A percentile compares a stretch with the other conserved stretches of the same genome.
phyloP scores from a whole-genome alignment of 92 coral and sea anemone genomes.

The Epizoanthus rinbou region DNA sequence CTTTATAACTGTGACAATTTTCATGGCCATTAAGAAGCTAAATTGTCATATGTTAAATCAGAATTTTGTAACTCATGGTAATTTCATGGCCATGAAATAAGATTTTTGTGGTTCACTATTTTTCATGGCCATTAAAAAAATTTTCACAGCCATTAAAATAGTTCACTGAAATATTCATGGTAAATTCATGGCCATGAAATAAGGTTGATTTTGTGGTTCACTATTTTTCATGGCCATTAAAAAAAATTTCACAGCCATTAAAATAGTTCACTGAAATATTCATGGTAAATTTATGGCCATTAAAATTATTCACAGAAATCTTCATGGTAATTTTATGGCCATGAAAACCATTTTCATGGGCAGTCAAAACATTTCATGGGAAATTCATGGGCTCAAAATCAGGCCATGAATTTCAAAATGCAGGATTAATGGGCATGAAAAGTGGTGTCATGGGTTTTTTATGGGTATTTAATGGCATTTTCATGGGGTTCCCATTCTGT shows the following conservation, averaged over 20 bases:
- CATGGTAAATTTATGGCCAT: too few species aligned
- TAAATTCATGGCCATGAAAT: too few species aligned
- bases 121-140: not conserved
- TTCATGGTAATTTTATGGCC: too few species aligned
- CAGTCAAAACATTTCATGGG: too few species aligned
- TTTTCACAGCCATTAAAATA: not conserved
- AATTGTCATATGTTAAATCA: not conserved
- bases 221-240: slow-evolving; percentile 1
- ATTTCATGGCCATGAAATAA: slow-evolving; percentile 28
- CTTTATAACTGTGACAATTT: not conserved
- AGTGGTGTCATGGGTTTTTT: slow-evolving; percentile 8
- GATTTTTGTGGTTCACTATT: not conserved
- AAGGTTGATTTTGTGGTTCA: not conserved
- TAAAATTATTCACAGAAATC: too few species aligned
- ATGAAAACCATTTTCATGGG: slow-evolving; percentile 19
- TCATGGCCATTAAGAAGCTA: slow-evolving; percentile 1
- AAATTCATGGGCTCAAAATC: slow-evolving; percentile 18
- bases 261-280: too few species aligned
- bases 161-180: slow-evolving; percentile 1
- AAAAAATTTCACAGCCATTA: too few species aligned
- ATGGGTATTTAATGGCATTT: slow-evolving; percentile 6
- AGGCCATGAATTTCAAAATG: slow-evolving; percentile 20
- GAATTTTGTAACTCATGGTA: slow-evolving; percentile 8
- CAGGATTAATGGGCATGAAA: slow-evolving; percentile 15
- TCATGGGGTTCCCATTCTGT: slow-evolving; percentile 4